Evolutionary conservation across 2,888 invertebrate species (phyloP).

Genomic region (Scaptodrosophila latifasciaeformis): DNA sequence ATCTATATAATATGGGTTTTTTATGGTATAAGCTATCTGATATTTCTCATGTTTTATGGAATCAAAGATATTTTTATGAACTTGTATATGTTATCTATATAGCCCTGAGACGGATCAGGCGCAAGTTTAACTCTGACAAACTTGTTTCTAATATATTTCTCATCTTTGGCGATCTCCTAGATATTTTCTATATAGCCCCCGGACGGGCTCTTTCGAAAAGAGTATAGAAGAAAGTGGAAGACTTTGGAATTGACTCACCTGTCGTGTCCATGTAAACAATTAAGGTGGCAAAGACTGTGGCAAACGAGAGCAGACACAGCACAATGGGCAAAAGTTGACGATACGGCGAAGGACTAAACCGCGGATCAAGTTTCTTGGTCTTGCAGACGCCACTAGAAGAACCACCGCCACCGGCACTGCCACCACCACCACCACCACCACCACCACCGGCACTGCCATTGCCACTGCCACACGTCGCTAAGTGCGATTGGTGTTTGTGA

Average conservation of each 20-base stretch:
- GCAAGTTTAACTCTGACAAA: too few relatives aligned
- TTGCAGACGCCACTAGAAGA: slow-evolving; percentile 68
- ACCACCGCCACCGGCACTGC: slow-evolving; percentile 26
- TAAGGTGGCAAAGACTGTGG: slow-evolving; percentile 86
- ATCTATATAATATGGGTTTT: too few relatives aligned
- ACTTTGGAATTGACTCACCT: slow-evolving; percentile 79
- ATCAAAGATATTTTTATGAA: too few relatives aligned
- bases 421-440: slow-evolving; percentile 29
- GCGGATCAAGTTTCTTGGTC: slow-evolving; percentile 74
- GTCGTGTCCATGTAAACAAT: slow-evolving; percentile 88
- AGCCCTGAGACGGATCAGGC: too few relatives aligned
- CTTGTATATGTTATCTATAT: too few relatives aligned
- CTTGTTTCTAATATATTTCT: too few relatives aligned
- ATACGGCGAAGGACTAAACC: slow-evolving; percentile 73
- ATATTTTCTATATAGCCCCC: too few relatives aligned
- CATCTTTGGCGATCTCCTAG: too few relatives aligned
- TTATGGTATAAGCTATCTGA: too few relatives aligned
- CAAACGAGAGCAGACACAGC: slow-evolving; percentile 85
- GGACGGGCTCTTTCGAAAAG: too few relatives aligned
- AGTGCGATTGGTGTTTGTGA: slow-evolving; percentile 34
- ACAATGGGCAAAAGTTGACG: slow-evolving; percentile 80
- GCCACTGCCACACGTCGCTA: slow-evolving; percentile 32
- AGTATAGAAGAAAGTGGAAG: too few relatives aligned
- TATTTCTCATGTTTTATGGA: too few relatives aligned
- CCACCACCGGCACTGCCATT: slow-evolving; percentile 13